Evolutionary conservation across 2,888 invertebrate species (phyloP).

Genomic region (Hesperia comma): DNA sequence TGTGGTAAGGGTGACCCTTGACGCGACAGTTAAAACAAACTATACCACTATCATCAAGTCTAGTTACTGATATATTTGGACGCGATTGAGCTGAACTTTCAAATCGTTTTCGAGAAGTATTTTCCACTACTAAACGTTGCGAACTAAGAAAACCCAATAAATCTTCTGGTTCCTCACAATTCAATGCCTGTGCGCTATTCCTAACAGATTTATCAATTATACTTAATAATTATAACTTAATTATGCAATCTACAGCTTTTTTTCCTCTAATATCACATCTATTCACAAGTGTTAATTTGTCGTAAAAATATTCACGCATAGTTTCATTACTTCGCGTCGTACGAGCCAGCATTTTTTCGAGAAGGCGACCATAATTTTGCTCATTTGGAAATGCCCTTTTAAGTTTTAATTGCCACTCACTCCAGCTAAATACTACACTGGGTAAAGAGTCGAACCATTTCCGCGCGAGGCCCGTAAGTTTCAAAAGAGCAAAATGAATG

Average conservation of each 20-base stretch:
- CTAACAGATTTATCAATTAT: conserved; percentile 39
- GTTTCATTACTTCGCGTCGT: conserved; percentile 36
- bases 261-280: conserved; percentile 41
- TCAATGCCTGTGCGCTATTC: conserved; percentile 40
- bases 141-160: conserved; percentile 38
- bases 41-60: not conserved
- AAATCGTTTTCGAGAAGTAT: not conserved
- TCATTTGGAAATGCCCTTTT: conserved; percentile 42
- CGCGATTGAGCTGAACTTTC: not conserved
- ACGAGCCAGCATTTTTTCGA: conserved; percentile 41
- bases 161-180: conserved; percentile 41
- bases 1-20: not conserved
- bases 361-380: conserved; percentile 32
- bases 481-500: conserved; percentile 41
- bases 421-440: conserved; percentile 39
- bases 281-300: conserved; percentile 39
- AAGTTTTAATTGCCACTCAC: conserved; percentile 43
- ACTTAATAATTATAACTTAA: no score
- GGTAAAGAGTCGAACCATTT: conserved; percentile 43
- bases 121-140: conserved; percentile 7
- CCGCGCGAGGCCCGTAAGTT: conserved; percentile 43
- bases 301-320: conserved; percentile 41
- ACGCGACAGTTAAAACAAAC: not conserved
- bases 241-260: conserved; percentile 45
- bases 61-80: not conserved